Evolutionary conservation across 2,797 vertebrate genomes (phyloP).

Genomic region (Danio choprae): DNA sequence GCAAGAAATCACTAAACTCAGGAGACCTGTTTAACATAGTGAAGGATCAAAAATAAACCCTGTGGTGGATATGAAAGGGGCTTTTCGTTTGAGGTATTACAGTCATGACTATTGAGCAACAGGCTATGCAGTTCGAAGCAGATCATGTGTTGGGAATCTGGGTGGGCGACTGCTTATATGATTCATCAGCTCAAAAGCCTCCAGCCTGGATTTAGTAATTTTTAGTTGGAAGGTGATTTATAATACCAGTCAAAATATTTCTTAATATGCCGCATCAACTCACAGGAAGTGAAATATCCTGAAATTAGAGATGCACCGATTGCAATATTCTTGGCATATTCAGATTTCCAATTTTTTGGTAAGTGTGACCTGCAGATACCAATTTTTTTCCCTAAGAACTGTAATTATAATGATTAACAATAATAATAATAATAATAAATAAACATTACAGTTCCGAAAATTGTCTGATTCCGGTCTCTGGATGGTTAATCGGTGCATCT

Average conservation of each 20-base stretch:
- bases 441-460: no score
- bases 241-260: slow-evolving; percentile 22
- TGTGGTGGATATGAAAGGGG: slow-evolving; percentile 1
- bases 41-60: slow-evolving; percentile 25
- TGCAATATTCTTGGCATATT: no score
- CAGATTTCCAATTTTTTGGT: no score
- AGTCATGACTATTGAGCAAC: slow-evolving; percentile 14
- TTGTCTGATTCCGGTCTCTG: no score
- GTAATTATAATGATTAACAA: no score
- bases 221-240: slow-evolving; percentile 16
- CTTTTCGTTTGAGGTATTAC: not conserved
- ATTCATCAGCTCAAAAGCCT: slow-evolving; percentile 46
- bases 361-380: no score
- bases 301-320: no score
- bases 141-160: slow-evolving; percentile 36
- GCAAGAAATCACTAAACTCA: slow-evolving; percentile 95
- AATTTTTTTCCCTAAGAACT: no score
- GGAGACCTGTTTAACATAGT: slow-evolving; percentile 82
- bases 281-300: not conserved
- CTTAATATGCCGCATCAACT: not conserved
- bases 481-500: no score
- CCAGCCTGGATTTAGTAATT: not conserved
- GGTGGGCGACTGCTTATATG: slow-evolving; percentile 38
- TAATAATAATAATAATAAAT: no score
- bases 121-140: slow-evolving; percentile 17